These are phyloP conservation scores for Orcinus orca DNA, from an alignment of 2,113 vertebrate species.

Conservation along the genomic window DNA sequence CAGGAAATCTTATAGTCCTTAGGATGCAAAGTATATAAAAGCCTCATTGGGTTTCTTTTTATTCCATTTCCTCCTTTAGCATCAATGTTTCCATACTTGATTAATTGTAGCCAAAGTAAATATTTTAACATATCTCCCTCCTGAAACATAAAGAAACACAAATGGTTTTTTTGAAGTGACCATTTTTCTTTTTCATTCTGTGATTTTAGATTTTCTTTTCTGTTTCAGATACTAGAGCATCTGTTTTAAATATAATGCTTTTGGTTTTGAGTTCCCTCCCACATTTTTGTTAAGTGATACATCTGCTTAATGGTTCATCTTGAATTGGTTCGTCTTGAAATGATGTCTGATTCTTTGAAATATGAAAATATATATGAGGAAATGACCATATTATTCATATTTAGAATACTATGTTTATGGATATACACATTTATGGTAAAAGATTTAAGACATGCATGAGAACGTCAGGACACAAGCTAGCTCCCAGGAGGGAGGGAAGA, in stretches of 20 bases:
- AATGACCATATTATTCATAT: neutral
- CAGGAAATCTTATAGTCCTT: neutral
- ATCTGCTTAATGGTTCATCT: conserved; percentile 33
- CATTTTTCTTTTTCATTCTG: conserved; percentile 60
- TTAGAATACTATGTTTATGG: neutral
- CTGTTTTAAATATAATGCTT: conserved; percentile 57
- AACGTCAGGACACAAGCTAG: neutral
- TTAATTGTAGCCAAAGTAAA: conserved; percentile 63
- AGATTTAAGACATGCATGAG: neutral
- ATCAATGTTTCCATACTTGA: conserved; percentile 53
- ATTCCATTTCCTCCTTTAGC: conserved; percentile 42
- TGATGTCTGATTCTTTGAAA: conserved; percentile 43
- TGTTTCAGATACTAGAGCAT: conserved; percentile 51
- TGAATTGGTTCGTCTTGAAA: conserved; percentile 40
- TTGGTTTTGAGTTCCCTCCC: conserved; percentile 27
- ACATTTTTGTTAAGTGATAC: conserved; percentile 55
- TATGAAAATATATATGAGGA: neutral
- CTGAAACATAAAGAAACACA: conserved; percentile 60
- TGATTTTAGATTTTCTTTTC: conserved; percentile 50
- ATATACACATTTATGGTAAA: neutral
- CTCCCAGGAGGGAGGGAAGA: neutral
- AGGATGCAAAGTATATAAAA: neutral
- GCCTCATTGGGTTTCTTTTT: neutral
- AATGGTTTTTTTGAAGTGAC: conserved; percentile 9
- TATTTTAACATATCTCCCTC: conserved; percentile 38